A percentile compares a stretch with the other conserved stretches of the same genome.
These are phyloP conservation scores for Paelopatides confundens DNA, from an alignment of 53 echinoderm and acorn worm species.

Conservation along the genomic window DNA sequence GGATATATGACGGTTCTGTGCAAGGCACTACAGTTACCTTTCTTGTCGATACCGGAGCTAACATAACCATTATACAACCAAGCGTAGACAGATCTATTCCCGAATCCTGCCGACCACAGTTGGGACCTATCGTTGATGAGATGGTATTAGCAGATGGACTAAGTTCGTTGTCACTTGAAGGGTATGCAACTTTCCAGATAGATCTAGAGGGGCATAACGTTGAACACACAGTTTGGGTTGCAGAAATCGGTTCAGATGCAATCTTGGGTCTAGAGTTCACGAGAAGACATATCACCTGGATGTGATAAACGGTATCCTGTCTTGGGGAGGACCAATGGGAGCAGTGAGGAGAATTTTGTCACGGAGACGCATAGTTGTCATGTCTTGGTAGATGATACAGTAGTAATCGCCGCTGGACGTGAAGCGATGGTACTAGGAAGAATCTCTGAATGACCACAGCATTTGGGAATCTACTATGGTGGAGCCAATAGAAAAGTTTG, in stretches of 20 bases:
- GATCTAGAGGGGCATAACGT: background rate
- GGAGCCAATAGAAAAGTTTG: slow-evolving; percentile 20
- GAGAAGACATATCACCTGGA: slow-evolving; percentile 1
- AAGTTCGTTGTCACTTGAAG: background rate
- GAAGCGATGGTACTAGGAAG: background rate
- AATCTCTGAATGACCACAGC: background rate
- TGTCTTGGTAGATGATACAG: background rate
- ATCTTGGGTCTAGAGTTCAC: slow-evolving; percentile 1
- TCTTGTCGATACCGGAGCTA: slow-evolving; percentile 11
- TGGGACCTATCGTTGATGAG: background rate
- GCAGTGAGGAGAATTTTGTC: background rate
- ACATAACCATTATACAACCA: background rate
- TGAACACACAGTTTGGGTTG: background rate
- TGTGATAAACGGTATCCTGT: slow-evolving; percentile 6
- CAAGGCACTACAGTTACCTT: slow-evolving; percentile 18
- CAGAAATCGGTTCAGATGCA: background rate
- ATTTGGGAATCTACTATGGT: slow-evolving; percentile 7
- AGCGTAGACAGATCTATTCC: background rate
- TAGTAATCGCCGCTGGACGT: slow-evolving; percentile 9
- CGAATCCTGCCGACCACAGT: background rate
- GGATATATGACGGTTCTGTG: background rate
- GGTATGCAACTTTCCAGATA: background rate
- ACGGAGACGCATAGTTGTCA: slow-evolving; percentile 1
- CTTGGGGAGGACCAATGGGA: background rate
- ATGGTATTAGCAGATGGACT: slow-evolving; percentile 5